phyloP scores from a whole-genome alignment of 2,113 vertebrate genomes.

The Tetrax tetrax region DNA sequence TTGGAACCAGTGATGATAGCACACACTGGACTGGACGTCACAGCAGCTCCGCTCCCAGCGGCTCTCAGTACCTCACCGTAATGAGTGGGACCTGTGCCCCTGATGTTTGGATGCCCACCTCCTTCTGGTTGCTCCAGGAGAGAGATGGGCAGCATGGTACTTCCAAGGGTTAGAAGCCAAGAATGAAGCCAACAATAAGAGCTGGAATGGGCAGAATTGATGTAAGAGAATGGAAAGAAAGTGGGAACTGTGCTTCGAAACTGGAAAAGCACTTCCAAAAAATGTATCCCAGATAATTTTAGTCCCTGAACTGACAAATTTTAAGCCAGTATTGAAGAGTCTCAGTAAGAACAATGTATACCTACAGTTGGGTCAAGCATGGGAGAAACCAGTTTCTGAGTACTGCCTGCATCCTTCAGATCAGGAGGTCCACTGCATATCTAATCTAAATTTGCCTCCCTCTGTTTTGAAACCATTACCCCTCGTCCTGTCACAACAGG shows the following conservation, averaged over 20 bases:
- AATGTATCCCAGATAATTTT: not conserved
- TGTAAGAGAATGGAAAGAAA: not conserved
- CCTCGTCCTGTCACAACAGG: too few relatives aligned
- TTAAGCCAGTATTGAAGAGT: not conserved
- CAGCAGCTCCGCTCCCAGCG: not conserved
- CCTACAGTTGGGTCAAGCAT: not conserved
- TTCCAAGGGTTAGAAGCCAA: not conserved
- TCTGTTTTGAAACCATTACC: too few relatives aligned
- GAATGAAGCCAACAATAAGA: not conserved
- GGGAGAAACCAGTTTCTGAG: not conserved
- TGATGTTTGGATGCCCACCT: not conserved
- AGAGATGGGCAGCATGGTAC: not conserved
- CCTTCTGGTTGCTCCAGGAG: not conserved
- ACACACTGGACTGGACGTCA: not conserved
- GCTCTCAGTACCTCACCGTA: not conserved
- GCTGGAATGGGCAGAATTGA: not conserved
- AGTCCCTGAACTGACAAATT: not conserved
- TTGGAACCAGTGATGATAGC: not conserved
- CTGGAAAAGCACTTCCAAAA: not conserved
- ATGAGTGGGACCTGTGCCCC: not conserved
- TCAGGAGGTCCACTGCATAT: not conserved
- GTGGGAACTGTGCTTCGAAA: not conserved
- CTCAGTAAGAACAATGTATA: not conserved
- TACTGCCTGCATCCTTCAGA: not conserved
- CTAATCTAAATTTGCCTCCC: too few relatives aligned